Evolutionary conservation across 1,140 invertebrate species (phyloP).

Genomic region (Schmidtea mediterranea): DNA sequence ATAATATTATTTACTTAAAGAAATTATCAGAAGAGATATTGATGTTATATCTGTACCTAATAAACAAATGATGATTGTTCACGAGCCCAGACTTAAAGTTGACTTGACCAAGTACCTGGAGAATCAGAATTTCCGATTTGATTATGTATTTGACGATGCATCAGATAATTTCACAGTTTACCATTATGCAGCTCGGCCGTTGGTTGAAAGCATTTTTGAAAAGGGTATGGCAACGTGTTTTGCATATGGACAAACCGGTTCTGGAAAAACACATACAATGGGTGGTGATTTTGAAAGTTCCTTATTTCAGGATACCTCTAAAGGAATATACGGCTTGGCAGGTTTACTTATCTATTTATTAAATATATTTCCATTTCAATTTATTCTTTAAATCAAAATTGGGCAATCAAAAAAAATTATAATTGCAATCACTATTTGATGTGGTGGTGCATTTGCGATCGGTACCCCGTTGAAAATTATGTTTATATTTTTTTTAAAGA

Average conservation of each 20-base stretch:
- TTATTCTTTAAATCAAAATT: no score
- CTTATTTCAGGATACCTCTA: constrained; percentile 25
- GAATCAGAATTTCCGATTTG: constrained; percentile 88
- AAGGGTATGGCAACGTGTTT: constrained; percentile 89
- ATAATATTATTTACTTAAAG: constrained; percentile 35
- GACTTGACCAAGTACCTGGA: constrained; percentile 93
- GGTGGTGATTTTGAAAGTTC: constrained; percentile 25
- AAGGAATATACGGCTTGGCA: constrained; percentile 31
- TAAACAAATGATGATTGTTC: constrained; percentile 74
- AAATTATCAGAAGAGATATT: constrained; percentile 37
- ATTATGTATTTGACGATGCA: constrained; percentile 90
- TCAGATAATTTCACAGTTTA: constrained; percentile 84
- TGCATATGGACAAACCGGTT: constrained; percentile 79
- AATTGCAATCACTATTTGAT: no score
- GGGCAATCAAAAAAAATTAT: no score
- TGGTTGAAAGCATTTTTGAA: constrained; percentile 76
- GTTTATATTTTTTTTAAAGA: no score
- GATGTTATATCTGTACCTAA: constrained; percentile 85
- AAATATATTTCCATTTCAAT: no score
- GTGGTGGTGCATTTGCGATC: no score
- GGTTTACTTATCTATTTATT: no score
- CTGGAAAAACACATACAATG: constrained; percentile 51
- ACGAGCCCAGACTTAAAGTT: constrained; percentile 88
- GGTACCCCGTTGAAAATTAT: no score
- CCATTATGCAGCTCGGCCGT: constrained; percentile 69